Evolutionary conservation across 2,888 invertebrate species (phyloP).

Genomic region (Plebejus anna): DNA sequence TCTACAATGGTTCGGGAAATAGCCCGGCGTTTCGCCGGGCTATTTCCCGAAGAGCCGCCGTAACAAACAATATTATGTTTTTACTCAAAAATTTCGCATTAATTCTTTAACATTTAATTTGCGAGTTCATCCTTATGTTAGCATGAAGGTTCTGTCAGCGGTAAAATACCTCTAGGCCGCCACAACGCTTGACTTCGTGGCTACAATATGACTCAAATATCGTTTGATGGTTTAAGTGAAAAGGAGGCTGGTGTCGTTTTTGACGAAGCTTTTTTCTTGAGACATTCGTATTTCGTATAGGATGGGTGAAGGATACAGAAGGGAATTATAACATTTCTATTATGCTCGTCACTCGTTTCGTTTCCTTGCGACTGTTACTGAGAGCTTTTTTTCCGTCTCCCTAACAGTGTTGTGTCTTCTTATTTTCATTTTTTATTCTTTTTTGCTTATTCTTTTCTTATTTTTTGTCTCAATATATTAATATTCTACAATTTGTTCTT

Average conservation of each 20-base stretch:
- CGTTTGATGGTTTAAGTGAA: conserved; percentile 15
- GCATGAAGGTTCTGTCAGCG: not conserved
- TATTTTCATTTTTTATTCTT: too few species aligned
- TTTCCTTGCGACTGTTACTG: not conserved
- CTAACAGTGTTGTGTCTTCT: too few species aligned
- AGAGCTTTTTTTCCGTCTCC: not conserved
- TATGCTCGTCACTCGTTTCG: not conserved
- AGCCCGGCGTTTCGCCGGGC: too few species aligned
- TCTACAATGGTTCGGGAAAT: too few species aligned
- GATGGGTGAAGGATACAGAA: not conserved
- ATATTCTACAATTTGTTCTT: too few species aligned
- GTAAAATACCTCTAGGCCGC: not conserved
- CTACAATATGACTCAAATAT: not conserved
- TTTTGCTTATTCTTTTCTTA: too few species aligned
- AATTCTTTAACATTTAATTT: too few species aligned
- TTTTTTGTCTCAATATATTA: too few species aligned
- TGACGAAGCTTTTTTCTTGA: conserved; percentile 14
- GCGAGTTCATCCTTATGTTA: too few species aligned
- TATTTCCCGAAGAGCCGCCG: too few species aligned
- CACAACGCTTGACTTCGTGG: not conserved
- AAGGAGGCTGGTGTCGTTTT: conserved; percentile 12
- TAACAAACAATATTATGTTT: too few species aligned
- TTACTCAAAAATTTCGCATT: too few species aligned
- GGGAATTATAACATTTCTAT: not conserved
- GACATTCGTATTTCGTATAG: not conserved